These are phyloP conservation scores for Monochamus alternatus DNA, from an alignment of 2,888 invertebrate species.

Conservation along the genomic window DNA sequence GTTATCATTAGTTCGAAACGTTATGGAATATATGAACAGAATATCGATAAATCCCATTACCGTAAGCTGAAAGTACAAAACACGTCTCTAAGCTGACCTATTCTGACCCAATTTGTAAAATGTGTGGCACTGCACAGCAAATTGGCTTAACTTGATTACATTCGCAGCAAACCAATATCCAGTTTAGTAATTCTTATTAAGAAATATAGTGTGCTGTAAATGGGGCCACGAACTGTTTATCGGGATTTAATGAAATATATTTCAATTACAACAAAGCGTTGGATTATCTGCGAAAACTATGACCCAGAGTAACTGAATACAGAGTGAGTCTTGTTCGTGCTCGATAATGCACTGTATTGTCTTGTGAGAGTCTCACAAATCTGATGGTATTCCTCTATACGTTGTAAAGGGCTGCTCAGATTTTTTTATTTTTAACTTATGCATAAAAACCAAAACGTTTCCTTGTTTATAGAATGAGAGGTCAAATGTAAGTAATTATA, in stretches of 20 bases:
- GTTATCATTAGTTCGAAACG: neutral
- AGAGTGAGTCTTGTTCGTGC: neutral
- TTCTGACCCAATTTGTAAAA: constrained; percentile 27
- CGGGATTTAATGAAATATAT: constrained; percentile 28
- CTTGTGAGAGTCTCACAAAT: too few relatives aligned
- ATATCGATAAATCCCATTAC: constrained; percentile 24
- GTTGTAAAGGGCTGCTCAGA: too few relatives aligned
- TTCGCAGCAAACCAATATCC: constrained; percentile 19
- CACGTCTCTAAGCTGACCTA: constrained; percentile 18
- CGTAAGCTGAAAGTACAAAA: constrained; percentile 14
- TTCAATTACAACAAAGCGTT: constrained; percentile 37
- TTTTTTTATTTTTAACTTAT: too few relatives aligned
- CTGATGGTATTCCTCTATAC: too few relatives aligned
- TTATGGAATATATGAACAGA: neutral
- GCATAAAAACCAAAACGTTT: too few relatives aligned
- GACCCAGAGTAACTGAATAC: neutral
- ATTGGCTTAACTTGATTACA: constrained; percentile 33
- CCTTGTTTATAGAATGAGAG: too few relatives aligned
- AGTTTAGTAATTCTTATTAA: constrained; percentile 15
- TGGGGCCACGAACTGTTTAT: constrained; percentile 20
- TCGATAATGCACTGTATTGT: too few relatives aligned
- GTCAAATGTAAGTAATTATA: too few relatives aligned
- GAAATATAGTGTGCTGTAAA: constrained; percentile 4
- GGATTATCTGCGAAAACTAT: constrained; percentile 33
- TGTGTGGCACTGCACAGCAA: constrained; percentile 29